Evolutionary conservation across 2,797 vertebrate genomes (phyloP), one percentile per base, ranked within the genome.

Genomic region (Neoniphon sammara): DNA sequence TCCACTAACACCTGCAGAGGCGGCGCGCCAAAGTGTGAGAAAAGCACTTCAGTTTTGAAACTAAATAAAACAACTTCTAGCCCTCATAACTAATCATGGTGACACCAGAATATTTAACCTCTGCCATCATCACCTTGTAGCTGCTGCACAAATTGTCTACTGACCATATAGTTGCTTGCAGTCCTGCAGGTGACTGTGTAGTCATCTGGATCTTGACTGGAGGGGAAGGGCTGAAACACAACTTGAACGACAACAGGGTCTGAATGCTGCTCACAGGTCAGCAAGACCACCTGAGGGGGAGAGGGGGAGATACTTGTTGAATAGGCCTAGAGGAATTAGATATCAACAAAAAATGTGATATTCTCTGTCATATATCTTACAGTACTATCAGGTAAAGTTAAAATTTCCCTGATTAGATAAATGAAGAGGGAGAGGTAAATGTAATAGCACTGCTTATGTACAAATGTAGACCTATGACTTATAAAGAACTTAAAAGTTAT

Each of bases 161-260:
- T 86, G 93, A 96, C 96, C 92, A 94, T 91, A 74, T 86, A 76
- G 84, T 78, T 69, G 71, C 81, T 80, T 63, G 83, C 73, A 75
- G 74, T 84, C 89, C 83, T 86, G 78, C 66, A 81, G 2, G 78
- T 94, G 73, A 96, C 72, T 71, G 88, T 79, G 68, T 95, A 96
- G 80, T 82, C 82, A 66, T 95, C 92, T 77, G 94, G 75, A 75
- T 88, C 82, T 54, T 57, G 65, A 88, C 75, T 78, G 25, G 84
- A 67, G 8, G 94, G 89, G 81, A 96, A 94, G 58, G 84, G 74
- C 69, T 87, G 82, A 93, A 96, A 97, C 10, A 90, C 85, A 85
- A 96, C 56, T 73, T 90, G 88, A 65, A 94, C 75, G 17, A 65
- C 64, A 73, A 90, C 87, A 70, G 87, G 89, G 6, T 66, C 73